These are phyloP conservation scores for Cataglyphis hispanica DNA, from an alignment of 1,140 invertebrate species.

Conservation along the genomic window DNA sequence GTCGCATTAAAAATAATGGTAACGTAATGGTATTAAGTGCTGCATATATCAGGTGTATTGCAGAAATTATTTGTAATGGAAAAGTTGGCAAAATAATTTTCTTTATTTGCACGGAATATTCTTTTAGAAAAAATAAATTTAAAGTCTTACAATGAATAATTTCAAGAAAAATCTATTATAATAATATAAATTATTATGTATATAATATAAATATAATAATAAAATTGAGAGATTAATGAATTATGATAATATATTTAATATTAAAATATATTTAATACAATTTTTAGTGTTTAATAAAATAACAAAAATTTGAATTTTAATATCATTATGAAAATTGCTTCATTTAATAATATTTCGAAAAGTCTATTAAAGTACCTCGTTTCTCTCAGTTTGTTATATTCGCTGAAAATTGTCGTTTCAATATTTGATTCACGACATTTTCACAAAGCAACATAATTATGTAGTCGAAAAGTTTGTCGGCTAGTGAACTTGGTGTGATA, in stretches of 20 bases:
- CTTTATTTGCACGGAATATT: neutral
- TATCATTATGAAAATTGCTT: constrained; percentile 15
- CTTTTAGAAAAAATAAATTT: neutral
- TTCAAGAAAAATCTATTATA: neutral
- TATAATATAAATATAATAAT: neutral
- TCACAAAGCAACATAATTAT: constrained; percentile 29
- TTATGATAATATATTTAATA: neutral
- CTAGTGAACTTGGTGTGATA: neutral
- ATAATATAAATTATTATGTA: neutral
- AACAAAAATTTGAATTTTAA: neutral
- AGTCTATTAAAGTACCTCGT: constrained; percentile 18
- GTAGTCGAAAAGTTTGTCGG: constrained; percentile 3
- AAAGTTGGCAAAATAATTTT: neutral
- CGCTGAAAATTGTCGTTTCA: constrained; percentile 5
- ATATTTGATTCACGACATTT: constrained; percentile 42
- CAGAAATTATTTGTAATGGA: neutral
- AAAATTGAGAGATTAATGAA: neutral
- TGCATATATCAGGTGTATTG: neutral
- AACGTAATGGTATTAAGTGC: neutral
- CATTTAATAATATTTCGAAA: constrained; percentile 4
- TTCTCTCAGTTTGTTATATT: constrained; percentile 5
- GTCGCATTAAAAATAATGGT: constrained; percentile 31
- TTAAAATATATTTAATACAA: no score
- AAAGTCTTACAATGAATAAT: neutral
- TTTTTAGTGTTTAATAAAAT: constrained; percentile 14